Evolutionary conservation across 2,797 vertebrate species (phyloP).

Genomic region (Chaetophractus vellerosus): DNA sequence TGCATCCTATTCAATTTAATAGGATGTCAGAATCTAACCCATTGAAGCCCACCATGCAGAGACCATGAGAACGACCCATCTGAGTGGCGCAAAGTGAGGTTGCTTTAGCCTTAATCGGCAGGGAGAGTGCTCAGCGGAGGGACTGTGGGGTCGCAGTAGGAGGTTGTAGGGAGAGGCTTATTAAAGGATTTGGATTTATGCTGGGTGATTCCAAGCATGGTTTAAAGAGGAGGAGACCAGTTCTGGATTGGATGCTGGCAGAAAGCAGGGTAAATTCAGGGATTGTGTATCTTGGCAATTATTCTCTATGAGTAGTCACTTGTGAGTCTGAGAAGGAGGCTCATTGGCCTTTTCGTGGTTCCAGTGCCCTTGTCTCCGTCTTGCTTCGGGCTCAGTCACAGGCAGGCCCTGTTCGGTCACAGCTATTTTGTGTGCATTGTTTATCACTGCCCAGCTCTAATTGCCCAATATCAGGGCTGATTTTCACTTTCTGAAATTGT

Average conservation of each 20-base stretch:
- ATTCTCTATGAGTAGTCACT: not conserved
- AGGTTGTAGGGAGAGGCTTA: not conserved
- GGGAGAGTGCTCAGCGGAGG: too few relatives aligned
- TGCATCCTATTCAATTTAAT: too few relatives aligned
- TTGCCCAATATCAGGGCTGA: not conserved
- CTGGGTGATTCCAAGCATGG: not conserved
- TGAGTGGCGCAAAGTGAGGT: not conserved
- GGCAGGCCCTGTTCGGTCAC: fast-evolving
- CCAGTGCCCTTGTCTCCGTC: not conserved
- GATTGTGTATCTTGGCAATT: not conserved
- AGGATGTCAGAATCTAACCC: not conserved
- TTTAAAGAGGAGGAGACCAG: not conserved
- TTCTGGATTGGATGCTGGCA: not conserved
- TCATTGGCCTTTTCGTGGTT: not conserved
- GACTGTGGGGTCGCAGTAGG: not conserved
- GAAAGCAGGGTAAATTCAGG: not conserved
- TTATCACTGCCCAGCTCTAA: not conserved
- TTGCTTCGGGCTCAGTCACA: not conserved
- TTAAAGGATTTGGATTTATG: not conserved
- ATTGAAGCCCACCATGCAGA: not conserved
- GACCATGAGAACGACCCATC: not conserved
- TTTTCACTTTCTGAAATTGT: constrained; percentile 9
- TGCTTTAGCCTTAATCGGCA: too few relatives aligned
- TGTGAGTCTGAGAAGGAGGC: not conserved
- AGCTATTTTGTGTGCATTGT: too few relatives aligned